phyloP scores from a whole-genome alignment of 2,113 vertebrate genomes.

The Bettongia penicillata region DNA sequence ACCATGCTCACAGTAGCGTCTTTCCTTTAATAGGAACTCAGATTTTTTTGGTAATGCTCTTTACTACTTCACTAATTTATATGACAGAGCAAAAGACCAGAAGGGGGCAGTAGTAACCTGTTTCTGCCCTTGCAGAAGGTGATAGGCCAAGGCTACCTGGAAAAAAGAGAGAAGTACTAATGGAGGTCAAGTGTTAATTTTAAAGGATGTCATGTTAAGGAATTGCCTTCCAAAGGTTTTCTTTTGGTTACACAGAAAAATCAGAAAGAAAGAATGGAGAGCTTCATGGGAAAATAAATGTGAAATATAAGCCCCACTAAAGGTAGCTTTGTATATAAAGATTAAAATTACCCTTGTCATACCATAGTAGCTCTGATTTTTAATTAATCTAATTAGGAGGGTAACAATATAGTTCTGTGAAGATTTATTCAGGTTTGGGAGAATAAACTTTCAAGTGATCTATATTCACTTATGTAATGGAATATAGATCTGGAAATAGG shows the following conservation, averaged over 20 bases:
- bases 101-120: conserved; percentile 77
- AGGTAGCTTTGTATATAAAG: background rate
- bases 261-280: background rate
- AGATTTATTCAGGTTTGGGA: background rate
- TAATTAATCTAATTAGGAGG: background rate
- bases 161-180: background rate
- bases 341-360: background rate
- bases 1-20: background rate
- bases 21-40: conserved; percentile 36
- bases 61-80: conserved; percentile 46
- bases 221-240: background rate
- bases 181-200: background rate
- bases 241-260: background rate
- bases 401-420: background rate
- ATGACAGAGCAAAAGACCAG: conserved; percentile 53
- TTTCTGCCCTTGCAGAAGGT: conserved; percentile 58
- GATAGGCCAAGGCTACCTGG: conserved; percentile 42
- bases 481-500: background rate
- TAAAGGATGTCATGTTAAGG: background rate
- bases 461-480: background rate
- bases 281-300: background rate
- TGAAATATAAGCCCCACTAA: background rate
- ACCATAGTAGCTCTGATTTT: background rate
- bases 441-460: background rate
- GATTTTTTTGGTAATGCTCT: conserved; percentile 47